phyloP scores from a whole-genome alignment of 2,888 invertebrate genomes.

The Eupithecia pulchellata region DNA sequence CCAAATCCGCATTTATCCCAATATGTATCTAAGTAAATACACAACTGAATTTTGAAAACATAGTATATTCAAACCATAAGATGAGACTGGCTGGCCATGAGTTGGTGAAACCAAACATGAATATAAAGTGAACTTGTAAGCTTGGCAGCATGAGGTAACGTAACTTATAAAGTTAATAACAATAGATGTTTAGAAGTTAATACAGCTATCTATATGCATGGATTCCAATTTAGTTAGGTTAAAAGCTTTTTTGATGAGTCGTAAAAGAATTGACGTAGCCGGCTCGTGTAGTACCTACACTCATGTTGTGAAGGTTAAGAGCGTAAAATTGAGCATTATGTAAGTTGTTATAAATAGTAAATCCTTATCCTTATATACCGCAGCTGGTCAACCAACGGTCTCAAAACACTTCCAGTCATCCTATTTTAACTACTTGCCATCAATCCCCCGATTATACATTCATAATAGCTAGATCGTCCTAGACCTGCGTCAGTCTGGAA shows the following conservation, averaged over 20 bases:
- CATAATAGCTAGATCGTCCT: too few relatives aligned
- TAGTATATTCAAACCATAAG: neutral
- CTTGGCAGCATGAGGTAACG: neutral
- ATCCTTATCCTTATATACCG: too few relatives aligned
- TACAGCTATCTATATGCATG: neutral
- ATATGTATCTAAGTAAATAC: slow-evolving; percentile 3
- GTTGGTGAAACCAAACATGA: neutral
- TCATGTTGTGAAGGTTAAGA: neutral
- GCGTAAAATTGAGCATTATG: neutral
- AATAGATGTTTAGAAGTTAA: too few relatives aligned
- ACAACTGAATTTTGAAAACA: neutral
- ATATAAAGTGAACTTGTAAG: neutral
- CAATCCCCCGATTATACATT: too few relatives aligned
- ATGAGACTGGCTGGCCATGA: slow-evolving; percentile 4
- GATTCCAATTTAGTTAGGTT: too few relatives aligned
- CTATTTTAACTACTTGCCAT: too few relatives aligned
- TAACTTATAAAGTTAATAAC: neutral
- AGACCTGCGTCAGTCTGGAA: too few relatives aligned
- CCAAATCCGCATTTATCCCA: neutral
- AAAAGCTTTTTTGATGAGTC: neutral
- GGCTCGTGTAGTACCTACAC: neutral
- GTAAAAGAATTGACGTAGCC: neutral
- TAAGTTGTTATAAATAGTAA: neutral
- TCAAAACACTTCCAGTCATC: too few relatives aligned
- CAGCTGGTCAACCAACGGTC: too few relatives aligned